These are phyloP conservation scores for Dolichoris vasculosae DNA, from an alignment of 1,140 invertebrate genomes.

Conservation along the genomic window DNA sequence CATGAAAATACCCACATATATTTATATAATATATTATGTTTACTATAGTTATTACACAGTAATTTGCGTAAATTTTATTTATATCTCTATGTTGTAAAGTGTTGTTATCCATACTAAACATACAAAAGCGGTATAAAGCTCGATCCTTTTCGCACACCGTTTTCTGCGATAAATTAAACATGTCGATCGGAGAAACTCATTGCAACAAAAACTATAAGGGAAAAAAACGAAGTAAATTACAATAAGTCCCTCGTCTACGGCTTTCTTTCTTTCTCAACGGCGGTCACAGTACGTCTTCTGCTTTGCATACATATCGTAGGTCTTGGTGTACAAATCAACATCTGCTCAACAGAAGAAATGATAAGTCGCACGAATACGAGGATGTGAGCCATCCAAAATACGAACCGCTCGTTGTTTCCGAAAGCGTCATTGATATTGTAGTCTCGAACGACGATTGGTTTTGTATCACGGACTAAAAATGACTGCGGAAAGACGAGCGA, in stretches of 20 bases:
- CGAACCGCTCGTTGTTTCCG: neutral
- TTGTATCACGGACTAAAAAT: neutral
- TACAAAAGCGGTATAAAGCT: slow-evolving; percentile 75
- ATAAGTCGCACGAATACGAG: neutral
- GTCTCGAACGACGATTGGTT: neutral
- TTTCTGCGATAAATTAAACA: slow-evolving; percentile 42
- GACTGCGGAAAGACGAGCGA: slow-evolving; percentile 7
- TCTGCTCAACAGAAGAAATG: neutral
- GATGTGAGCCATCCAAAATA: neutral
- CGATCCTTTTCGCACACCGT: slow-evolving; percentile 70
- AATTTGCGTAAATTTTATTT: slow-evolving; percentile 66
- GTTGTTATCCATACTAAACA: slow-evolving; percentile 72
- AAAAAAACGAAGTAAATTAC: slow-evolving; percentile 13
- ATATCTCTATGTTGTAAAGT: slow-evolving; percentile 64
- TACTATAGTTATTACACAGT: slow-evolving; percentile 72
- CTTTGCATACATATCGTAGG: neutral
- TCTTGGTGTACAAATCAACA: neutral
- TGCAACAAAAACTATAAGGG: neutral
- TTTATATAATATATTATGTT: slow-evolving; percentile 65
- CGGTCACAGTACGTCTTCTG: neutral
- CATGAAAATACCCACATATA: slow-evolving; percentile 58
- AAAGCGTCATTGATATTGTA: neutral
- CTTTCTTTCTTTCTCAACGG: neutral
- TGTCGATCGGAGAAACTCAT: slow-evolving; percentile 1
- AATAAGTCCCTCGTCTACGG: slow-evolving; percentile 5